These are phyloP conservation scores for Procavia capensis DNA, from an alignment of 2,113 vertebrate species.

Conservation along the genomic window DNA sequence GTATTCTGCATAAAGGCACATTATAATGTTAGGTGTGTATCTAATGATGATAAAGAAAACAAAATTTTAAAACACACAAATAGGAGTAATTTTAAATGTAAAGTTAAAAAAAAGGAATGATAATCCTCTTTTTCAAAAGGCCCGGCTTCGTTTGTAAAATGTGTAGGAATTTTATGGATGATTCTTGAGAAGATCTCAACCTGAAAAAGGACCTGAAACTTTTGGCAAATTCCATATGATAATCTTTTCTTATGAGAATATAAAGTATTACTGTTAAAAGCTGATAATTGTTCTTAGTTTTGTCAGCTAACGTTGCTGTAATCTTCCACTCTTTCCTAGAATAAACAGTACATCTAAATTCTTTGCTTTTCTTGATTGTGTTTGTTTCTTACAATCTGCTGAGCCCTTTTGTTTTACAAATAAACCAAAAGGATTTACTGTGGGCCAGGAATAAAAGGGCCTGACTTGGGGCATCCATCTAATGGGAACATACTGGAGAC, in stretches of 20 bases:
- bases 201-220: neutral
- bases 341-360: neutral
- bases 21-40: slow-evolving; percentile 12
- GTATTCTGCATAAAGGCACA: neutral
- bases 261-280: neutral
- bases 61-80: neutral
- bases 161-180: neutral
- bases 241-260: slow-evolving; percentile 14
- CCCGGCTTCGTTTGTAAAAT: neutral
- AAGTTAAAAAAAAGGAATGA: neutral
- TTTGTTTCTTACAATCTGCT: neutral
- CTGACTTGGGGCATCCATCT: neutral
- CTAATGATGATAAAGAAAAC: neutral
- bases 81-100: neutral
- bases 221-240: neutral
- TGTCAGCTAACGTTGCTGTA: neutral
- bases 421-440: neutral
- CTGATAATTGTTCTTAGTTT: neutral
- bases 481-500: neutral
- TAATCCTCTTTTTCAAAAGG: neutral
- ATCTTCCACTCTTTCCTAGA: neutral
- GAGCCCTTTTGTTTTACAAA: neutral
- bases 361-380: neutral
- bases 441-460: neutral
- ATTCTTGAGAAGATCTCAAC: neutral